These are phyloP conservation scores for Bicyclus anynana DNA, from an alignment of 1,140 invertebrate genomes.

Conservation along the genomic window DNA sequence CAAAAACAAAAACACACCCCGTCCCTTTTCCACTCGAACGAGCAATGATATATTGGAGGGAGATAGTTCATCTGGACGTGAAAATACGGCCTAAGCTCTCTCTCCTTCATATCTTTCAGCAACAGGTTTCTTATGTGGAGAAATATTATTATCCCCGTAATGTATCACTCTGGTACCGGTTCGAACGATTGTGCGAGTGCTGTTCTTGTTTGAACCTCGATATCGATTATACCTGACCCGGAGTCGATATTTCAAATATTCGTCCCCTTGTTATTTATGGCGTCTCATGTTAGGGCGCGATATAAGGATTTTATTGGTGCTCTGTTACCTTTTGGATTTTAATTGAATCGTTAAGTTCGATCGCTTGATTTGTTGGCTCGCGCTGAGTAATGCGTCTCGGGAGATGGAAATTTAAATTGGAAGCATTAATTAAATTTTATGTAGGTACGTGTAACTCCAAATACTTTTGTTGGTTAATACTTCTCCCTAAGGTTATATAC, in stretches of 20 bases:
- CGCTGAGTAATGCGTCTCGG: slow-evolving; percentile 24
- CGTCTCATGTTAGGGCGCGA: slow-evolving; percentile 40
- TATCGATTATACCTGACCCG: slow-evolving; percentile 46
- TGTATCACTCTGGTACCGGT: slow-evolving; percentile 49
- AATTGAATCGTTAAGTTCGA: slow-evolving; percentile 60
- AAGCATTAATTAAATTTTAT: slow-evolving; percentile 5
- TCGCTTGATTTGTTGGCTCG: slow-evolving; percentile 44
- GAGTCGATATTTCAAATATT: slow-evolving; percentile 46
- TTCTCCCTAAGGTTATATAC: background rate
- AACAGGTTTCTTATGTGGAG: slow-evolving; percentile 58
- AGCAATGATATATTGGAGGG: slow-evolving; percentile 4
- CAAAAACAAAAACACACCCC: background rate
- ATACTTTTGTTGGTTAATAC: background rate
- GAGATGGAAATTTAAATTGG: slow-evolving; percentile 24
- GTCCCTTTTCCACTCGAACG: slow-evolving; percentile 8
- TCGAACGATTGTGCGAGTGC: slow-evolving; percentile 41
- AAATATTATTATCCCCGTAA: slow-evolving; percentile 62
- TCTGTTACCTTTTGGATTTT: slow-evolving; percentile 50
- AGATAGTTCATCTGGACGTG: slow-evolving; percentile 18
- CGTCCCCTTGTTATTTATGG: slow-evolving; percentile 47
- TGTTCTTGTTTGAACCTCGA: slow-evolving; percentile 42
- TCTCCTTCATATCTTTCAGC: slow-evolving; percentile 41
- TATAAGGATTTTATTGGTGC: slow-evolving; percentile 57
- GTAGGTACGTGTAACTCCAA: background rate
- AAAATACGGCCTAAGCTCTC: slow-evolving; percentile 37